Base-by-base conservation (phyloP, 2,113 vertebrate species). In the Marmota monax region DNA sequence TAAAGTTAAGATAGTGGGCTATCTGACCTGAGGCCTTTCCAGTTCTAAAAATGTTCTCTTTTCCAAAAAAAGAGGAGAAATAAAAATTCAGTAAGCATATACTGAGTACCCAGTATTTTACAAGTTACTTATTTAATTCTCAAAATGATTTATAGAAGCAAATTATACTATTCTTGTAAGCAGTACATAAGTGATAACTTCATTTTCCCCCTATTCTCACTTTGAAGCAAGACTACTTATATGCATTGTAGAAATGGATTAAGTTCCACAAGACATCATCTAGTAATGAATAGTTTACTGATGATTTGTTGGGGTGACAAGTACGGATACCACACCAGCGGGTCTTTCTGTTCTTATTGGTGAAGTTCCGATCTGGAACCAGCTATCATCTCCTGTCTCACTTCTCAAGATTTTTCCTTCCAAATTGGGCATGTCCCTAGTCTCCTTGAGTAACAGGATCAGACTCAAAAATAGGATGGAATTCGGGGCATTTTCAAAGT, bases 41-140 rank as follows among this genome's bases (percentile, higher is more conserved):
- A 83, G 29, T 91, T 96, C 25, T 92, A 95, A 85, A 97, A 93
- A 79, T 78, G 78, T 80, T 87, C 58, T 91, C n/a, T 37, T 96
- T 96, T 87, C 27, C 16, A 76, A 58, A 95, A 92, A 95, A 6
- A 32, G 95, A 93, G 20, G 90, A 14, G 94, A 79, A 84, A 84
- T 92, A 4, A 96, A 88, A 76, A 67, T 69, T 84, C 73, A 72
- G 20, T 80, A 53, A 94, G 16, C 8, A 32, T 45, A 65, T 51
- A 83, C 32, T 72, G 48, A 69, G 7, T 83, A 1, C 12, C 14
- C 5, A n/a, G 34, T n/a, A 79, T 76, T 94, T 2, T 32, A 42
- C 18, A 87, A 69, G 27, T 37, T 32, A 84, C 27, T 96, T 95
- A 51, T 79, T 86, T 82, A 88, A 61, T 92, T 69, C 23, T 82